phyloP scores from a whole-genome alignment of 2,888 invertebrate species.

The Pristionchus maxplancki region DNA sequence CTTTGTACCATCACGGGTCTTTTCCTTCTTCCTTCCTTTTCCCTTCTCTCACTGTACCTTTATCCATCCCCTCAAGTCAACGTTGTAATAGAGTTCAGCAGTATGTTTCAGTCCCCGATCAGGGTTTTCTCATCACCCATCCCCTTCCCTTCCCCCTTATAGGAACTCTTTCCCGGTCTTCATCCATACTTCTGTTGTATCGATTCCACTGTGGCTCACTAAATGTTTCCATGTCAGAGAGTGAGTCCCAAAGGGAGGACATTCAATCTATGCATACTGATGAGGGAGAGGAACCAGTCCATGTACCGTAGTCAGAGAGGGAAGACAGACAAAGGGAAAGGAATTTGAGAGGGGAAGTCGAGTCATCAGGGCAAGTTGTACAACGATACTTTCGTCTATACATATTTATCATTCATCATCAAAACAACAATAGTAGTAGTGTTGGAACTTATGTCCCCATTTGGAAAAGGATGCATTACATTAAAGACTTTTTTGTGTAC shows the following conservation, averaged over 20 bases:
- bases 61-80: background rate
- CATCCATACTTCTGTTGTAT: constrained; percentile 4
- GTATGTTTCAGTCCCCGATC: background rate
- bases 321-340: background rate
- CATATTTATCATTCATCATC: constrained; percentile 20
- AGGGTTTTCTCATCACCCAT: background rate
- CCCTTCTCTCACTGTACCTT: constrained; percentile 9
- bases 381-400: background rate
- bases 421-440: constrained; percentile 7
- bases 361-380: background rate
- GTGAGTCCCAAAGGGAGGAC: background rate
- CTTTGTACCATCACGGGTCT: constrained; percentile 12
- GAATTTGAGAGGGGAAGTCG: background rate
- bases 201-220: constrained; percentile 12
- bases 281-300: constrained; percentile 45
- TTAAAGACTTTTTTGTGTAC: constrained; percentile 30
- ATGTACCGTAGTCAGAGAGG: constrained; percentile 7
- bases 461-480: background rate
- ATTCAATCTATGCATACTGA: constrained; percentile 50
- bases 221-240: constrained; percentile 44
- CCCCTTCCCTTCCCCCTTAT: background rate
- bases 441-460: background rate
- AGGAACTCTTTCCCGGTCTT: constrained; percentile 42
- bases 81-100: constrained; percentile 17
- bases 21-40: constrained; percentile 26